Evolutionary conservation across 2,113 vertebrate species (phyloP).

Genomic region (Rhipidura dahli): DNA sequence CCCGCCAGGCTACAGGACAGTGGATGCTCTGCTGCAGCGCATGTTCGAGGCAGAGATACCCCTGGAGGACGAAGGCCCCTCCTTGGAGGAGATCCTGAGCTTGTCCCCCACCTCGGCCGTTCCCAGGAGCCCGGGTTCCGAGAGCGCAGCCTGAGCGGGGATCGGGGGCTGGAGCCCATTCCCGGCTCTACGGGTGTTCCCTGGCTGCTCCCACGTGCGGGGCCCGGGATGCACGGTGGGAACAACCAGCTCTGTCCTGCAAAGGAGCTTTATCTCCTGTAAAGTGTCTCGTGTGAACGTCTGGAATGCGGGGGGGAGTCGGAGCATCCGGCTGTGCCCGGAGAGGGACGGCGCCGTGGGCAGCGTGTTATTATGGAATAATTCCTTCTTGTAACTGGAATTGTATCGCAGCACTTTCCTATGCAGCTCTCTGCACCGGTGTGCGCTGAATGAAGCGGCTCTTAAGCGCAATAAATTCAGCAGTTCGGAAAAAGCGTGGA

Average conservation of each 20-base stretch:
- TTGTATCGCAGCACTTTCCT: not conserved
- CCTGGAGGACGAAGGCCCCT: constrained; percentile 76
- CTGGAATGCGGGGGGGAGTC: not conserved
- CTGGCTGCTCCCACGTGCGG: not conserved
- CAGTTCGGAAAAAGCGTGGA: not conserved
- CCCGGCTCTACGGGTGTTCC: not conserved
- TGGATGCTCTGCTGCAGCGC: constrained; percentile 87
- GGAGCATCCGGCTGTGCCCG: not conserved
- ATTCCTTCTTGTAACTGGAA: not conserved
- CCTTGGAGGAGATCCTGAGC: constrained; percentile 74
- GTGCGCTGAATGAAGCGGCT: not conserved
- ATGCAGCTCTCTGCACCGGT: not conserved
- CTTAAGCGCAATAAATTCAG: not conserved
- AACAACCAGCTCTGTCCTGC: not conserved
- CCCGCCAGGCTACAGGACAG: constrained; percentile 83
- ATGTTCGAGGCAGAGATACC: constrained; percentile 92
- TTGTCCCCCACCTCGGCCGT: constrained; percentile 33
- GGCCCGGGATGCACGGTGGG: not conserved
- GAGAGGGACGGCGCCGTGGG: not conserved
- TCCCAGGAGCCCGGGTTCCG: not conserved
- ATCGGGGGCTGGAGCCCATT: not conserved
- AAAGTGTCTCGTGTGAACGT: not conserved
- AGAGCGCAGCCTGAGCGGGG: accelerated
- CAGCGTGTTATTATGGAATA: not conserved
- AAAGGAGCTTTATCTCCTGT: not conserved